Evolutionary conservation across 2,888 invertebrate species (phyloP).

Genomic region (Gastrophysa polygoni): DNA sequence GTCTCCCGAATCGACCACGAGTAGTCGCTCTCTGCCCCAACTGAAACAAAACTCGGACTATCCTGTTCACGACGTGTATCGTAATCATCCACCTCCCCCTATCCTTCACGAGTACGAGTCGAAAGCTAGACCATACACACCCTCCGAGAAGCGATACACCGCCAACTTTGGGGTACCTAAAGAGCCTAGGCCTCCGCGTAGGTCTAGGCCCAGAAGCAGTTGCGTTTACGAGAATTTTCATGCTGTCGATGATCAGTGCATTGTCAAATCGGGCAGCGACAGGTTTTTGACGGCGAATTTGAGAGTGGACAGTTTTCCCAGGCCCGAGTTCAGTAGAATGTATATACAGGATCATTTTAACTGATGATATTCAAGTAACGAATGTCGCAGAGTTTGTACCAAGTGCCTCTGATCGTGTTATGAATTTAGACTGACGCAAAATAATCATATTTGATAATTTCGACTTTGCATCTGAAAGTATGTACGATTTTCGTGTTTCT

Average conservation of each 20-base stretch:
- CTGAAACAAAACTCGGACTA: constrained; percentile 37
- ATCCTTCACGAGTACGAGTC: background rate
- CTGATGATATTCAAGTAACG: too few species aligned
- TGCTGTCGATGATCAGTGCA: constrained; percentile 46
- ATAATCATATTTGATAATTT: background rate
- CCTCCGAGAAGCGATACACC: constrained; percentile 54
- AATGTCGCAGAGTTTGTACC: background rate
- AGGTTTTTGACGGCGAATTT: constrained; percentile 46
- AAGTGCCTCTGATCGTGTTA: background rate
- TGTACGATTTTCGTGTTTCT: too few species aligned
- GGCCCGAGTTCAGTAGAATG: constrained; percentile 54
- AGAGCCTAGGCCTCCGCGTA: constrained; percentile 16
- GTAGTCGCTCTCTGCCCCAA: constrained; percentile 49
- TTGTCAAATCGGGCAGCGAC: constrained; percentile 42
- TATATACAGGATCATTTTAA: constrained; percentile 54
- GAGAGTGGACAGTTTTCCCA: constrained; percentile 54
- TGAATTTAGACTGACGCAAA: background rate
- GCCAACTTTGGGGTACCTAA: constrained; percentile 49
- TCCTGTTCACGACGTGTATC: constrained; percentile 12
- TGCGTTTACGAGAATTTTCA: constrained; percentile 55
- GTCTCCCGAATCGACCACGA: constrained; percentile 43
- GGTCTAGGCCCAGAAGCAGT: constrained; percentile 46
- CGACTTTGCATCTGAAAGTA: background rate
- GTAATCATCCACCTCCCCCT: constrained; percentile 1
- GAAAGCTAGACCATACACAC: constrained; percentile 42